Evolutionary conservation across 2,113 vertebrate genomes (phyloP), one percentile per base, ranked within the genome.

Genomic region (Campylorhamphus procurvoides): DNA sequence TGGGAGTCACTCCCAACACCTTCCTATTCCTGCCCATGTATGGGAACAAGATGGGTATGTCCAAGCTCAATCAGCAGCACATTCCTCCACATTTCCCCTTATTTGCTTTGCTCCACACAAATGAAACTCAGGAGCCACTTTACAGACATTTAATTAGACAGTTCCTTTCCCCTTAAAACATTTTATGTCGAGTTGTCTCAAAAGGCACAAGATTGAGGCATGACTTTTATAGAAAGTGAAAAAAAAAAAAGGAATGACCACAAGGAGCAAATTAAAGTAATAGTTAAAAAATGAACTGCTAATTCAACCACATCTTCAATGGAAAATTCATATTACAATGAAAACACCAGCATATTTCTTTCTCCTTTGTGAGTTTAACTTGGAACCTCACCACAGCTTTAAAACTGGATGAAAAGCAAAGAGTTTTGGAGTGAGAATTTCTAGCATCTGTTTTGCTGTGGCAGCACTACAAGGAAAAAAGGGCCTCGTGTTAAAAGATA

Each of bases 251-350:
- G 17, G 7, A 29, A 72, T 3, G n/a, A 96, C 95, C 96, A 91
- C 96, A 97, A 98, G 94, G 94, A 89, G 84, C 77, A 97, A 96
- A 94, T 96, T 96, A 97, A 96, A 97, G 91, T 87, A 96, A 94
- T 62, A 91, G 83, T 95, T 91, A 91, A 90, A 58, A 91, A 96
- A 96, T 50, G 71, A 94, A 89, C 87, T 80, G 73, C 71, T 94
- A 88, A 91, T 94, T 93, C 89, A 92, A 85, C 81, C 85, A 95
- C 73, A 96, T 90, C 91, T 96, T 94, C 84, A 96, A 80, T 93
- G 72, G 76, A 93, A 94, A 95, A 95, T 94, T 74, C 66, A 86
- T 94, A 84, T 86, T 85, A 72, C 87, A 90, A 69, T 86, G 75
- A 89, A 96, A 96, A 96, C 64, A 74, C 67, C 23, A 59, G 76